A percentile compares a stretch with the other conserved stretches of the same genome.
Conservation (phyloP, 2,113 vertebrate genomes). For the Trogon surrucura region DNA sequence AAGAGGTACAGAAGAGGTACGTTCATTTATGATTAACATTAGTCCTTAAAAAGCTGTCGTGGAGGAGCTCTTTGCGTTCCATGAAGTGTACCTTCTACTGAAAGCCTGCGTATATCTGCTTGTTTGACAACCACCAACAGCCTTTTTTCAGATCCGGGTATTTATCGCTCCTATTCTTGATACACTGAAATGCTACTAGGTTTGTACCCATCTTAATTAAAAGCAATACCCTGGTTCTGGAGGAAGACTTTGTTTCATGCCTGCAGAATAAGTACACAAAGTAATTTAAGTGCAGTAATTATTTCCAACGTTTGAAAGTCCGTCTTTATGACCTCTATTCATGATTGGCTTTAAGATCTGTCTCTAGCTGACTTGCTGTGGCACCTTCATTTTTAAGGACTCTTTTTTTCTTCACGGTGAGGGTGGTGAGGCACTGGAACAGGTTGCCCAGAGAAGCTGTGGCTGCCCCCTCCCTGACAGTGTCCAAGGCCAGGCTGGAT, state of each 20-base stretch:
- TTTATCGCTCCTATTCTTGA: neutral
- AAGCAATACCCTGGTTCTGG: neutral
- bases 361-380: neutral
- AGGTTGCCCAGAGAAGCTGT: no score
- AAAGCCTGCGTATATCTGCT: accelerated
- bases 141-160: neutral
- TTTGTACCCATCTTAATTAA: neutral
- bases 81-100: neutral
- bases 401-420: no score
- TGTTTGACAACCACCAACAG: neutral
- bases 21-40: neutral
- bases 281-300: neutral
- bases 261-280: neutral
- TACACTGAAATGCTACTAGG: neutral
- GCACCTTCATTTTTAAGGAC: neutral
- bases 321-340: neutral
- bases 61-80: neutral
- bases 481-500: no score
- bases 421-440: no score
- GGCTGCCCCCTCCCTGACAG: no score
- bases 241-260: neutral
- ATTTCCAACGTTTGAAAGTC: neutral
- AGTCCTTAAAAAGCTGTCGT: neutral
- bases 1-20: constrained; percentile 82
- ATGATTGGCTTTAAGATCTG: neutral